Evolutionary conservation across 2,888 invertebrate genomes (phyloP), one percentile per base, ranked within the genome.

Genomic region (Polydrusus pterygomalis): DNA sequence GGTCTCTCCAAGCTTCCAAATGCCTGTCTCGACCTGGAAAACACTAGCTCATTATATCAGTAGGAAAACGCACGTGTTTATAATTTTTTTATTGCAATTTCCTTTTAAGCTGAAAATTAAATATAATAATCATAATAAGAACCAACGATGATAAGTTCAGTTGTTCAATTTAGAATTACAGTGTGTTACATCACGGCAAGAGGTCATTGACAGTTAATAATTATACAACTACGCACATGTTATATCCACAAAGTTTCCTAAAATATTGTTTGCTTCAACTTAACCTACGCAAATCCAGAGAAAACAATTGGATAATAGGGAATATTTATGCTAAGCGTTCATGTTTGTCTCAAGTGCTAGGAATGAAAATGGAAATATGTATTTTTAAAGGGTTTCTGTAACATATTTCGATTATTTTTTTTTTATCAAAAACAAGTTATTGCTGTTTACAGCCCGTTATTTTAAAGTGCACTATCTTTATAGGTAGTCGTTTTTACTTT

Each of bases 261-360:
- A 54, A 54, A 25, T 54, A 30, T 7, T 30, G 54, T 51, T 11
- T 20, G 25, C n/a, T 13, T n/a, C n/a, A 13, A 20, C 11, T 13
- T 25, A 54, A 54, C 54, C 25, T 54, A 54, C 54, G 25, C 54
- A n/a, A 54, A 54, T 54, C 54, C 54, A 54, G 30, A 54, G 10
- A n/a, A 54, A 54, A 51, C 18, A 30, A 54, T n/a, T 30, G 51
- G 25, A 25, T 64, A 18, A 34, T 38, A 11, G 43, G 34, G 5
- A 7, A 30, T 30, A 30, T 30, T 30, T 40, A 40, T 10, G 45
- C n/a, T n/a, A n/a, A n/a, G n/a, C n/a, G n/a, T n/a, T n/a, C n/a
- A n/a, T n/a, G n/a, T n/a, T 13, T 45, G 45, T 13, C 25, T 25
- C 2, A 25, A 25, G 5, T 3, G 5, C 25, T 25, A 5, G 25